Evolutionary conservation across 2,797 vertebrate genomes (phyloP).

Genomic region (Neosalanx taihuensis): DNA sequence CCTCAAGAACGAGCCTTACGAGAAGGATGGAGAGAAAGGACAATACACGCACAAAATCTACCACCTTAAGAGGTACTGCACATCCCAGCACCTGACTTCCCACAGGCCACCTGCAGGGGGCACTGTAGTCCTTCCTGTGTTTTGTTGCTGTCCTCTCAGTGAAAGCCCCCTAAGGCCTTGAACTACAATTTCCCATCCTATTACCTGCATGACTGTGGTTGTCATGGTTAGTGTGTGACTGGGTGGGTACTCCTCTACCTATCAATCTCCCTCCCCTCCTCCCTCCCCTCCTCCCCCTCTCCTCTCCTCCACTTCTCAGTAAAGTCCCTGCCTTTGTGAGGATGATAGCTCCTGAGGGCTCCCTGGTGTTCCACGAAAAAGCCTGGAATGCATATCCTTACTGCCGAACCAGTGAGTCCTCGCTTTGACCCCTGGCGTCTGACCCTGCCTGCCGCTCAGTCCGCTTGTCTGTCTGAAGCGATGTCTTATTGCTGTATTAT

Average conservation of each 20-base stretch:
- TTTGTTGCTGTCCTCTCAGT: not conserved
- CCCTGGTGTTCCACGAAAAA: constrained; percentile 91
- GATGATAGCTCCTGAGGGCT: constrained; percentile 86
- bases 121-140: constrained; percentile 48
- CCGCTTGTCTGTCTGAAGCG: not conserved
- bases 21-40: constrained; percentile 86
- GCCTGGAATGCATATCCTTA: constrained; percentile 97
- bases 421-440: not conserved
- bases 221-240: constrained; percentile 15
- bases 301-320: constrained; percentile 60
- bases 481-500: not conserved
- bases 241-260: constrained; percentile 5
- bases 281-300: constrained; percentile 13
- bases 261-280: not conserved
- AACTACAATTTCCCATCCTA: constrained; percentile 2
- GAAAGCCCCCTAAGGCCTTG: not conserved
- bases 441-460: not conserved
- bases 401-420: constrained; percentile 88
- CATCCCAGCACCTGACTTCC: constrained; percentile 19
- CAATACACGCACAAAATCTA: constrained; percentile 96
- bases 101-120: constrained; percentile 50
- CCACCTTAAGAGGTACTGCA: constrained; percentile 71
- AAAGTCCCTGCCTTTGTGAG: constrained; percentile 88
- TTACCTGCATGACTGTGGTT: constrained; percentile 3
- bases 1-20: constrained; percentile 91